Conservation (phyloP, 2,113 vertebrate genomes). For the Anolis sagrei region DNA sequence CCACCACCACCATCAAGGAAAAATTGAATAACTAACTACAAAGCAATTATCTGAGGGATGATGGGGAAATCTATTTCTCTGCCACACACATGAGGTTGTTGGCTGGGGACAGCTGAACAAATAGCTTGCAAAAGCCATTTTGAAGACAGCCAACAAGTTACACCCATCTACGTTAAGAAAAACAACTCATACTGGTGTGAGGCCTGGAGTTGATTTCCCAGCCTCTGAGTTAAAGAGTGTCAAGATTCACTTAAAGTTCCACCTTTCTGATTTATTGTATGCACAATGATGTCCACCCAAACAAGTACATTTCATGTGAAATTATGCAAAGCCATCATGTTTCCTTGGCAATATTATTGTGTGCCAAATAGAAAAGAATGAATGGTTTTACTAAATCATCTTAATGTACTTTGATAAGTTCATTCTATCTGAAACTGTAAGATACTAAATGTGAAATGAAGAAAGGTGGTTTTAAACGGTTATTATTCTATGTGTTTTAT, state of each 20-base stretch:
- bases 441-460: constrained; percentile 29
- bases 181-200: constrained; percentile 79
- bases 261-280: constrained; percentile 72
- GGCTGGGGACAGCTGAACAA: constrained; percentile 85
- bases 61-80: constrained; percentile 78
- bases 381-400: constrained; percentile 64
- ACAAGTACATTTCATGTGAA: constrained; percentile 69
- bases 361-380: constrained; percentile 75
- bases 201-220: constrained; percentile 68
- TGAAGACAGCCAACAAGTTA: constrained; percentile 84
- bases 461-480: too few species aligned
- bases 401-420: constrained; percentile 66
- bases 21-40: constrained; percentile 73
- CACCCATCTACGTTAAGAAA: constrained; percentile 86
- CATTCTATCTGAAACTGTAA: constrained; percentile 47
- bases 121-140: constrained; percentile 82
- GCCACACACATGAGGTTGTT: constrained; percentile 78
- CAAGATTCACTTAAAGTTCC: constrained; percentile 62
- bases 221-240: constrained; percentile 74
- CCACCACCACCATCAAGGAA: constrained; percentile 56
- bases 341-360: constrained; percentile 67
- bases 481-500: too few species aligned
- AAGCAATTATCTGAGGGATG: constrained; percentile 73
- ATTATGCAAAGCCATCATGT: constrained; percentile 68
- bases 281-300: constrained; percentile 68